Conservation (phyloP, 64 coral and sea anemone species). For the Exaiptasia diaphana region DNA sequence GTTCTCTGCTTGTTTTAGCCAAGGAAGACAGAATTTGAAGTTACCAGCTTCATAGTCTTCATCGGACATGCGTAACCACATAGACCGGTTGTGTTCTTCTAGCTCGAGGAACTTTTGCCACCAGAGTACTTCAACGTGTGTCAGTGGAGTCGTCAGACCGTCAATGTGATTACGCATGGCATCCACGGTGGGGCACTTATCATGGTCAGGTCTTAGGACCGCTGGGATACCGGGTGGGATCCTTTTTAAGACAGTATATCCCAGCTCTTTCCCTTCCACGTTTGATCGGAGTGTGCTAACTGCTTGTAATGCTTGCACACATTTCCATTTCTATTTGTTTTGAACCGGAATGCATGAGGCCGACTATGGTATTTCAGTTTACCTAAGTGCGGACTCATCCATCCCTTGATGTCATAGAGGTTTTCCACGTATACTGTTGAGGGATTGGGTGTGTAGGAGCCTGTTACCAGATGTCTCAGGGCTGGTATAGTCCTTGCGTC, state of each 20-base stretch:
- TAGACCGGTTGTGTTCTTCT: neutral
- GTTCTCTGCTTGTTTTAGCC: neutral
- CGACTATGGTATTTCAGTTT: neutral
- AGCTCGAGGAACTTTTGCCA: neutral
- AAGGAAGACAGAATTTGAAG: neutral
- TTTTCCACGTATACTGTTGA: neutral
- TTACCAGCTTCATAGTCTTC: neutral
- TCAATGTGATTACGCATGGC: neutral
- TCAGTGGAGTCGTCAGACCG: neutral
- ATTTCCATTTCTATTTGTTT: neutral
- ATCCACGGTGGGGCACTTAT: neutral
- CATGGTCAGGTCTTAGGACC: neutral
- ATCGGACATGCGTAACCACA: neutral
- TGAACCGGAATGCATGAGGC: slow-evolving; percentile 10
- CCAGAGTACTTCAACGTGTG: neutral
- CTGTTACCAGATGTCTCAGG: neutral
- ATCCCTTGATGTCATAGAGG: slow-evolving; percentile 11
- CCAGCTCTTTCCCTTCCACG: too few relatives aligned
- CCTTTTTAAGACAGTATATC: neutral
- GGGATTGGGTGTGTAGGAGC: neutral
- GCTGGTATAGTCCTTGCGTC: neutral
- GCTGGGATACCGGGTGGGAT: neutral
- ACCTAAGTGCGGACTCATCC: neutral
- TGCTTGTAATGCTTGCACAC: slow-evolving; percentile 25
- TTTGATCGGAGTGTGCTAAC: too few relatives aligned